phyloP scores from a whole-genome alignment of 2,888 invertebrate species.

The Pseudanteris insignis region DNA sequence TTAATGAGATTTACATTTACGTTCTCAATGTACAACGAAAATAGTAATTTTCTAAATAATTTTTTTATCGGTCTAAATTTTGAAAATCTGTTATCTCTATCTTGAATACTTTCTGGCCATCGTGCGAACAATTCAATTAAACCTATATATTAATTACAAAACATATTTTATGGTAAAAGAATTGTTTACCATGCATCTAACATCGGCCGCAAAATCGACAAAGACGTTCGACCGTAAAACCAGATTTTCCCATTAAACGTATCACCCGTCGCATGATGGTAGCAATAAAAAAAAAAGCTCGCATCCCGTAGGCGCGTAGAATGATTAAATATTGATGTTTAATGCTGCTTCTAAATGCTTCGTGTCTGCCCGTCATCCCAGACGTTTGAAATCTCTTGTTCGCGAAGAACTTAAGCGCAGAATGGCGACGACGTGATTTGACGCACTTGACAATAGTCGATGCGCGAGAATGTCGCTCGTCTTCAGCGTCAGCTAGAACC shows the following conservation, averaged over 20 bases:
- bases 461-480: conserved; percentile 40
- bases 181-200: conserved; percentile 13
- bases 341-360: conserved; percentile 20
- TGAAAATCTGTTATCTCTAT: too few species aligned
- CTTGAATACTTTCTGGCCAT: too few species aligned
- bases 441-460: conserved; percentile 45
- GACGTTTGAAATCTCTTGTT: conserved; percentile 44
- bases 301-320: conserved; percentile 5
- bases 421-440: conserved; percentile 44
- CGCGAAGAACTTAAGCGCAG: conserved; percentile 38
- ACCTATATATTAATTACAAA: conserved; percentile 23
- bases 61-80: too few species aligned
- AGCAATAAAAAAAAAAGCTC: conserved; percentile 20
- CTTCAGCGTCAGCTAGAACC: conserved; percentile 33
- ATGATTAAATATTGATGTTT: conserved; percentile 39
- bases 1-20: too few species aligned
- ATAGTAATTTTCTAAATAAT: too few species aligned
- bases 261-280: conserved; percentile 10
- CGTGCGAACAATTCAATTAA: conserved; percentile 31
- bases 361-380: conserved; percentile 31
- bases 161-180: conserved; percentile 16
- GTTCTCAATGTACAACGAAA: too few species aligned
- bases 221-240: conserved; percentile 16
- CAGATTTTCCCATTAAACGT: conserved; percentile 34
- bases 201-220: conserved; percentile 14